A percentile compares a stretch with the other conserved stretches of the same genome.
Conservation (phyloP, 2,888 invertebrate species). For the Formica aserva region DNA sequence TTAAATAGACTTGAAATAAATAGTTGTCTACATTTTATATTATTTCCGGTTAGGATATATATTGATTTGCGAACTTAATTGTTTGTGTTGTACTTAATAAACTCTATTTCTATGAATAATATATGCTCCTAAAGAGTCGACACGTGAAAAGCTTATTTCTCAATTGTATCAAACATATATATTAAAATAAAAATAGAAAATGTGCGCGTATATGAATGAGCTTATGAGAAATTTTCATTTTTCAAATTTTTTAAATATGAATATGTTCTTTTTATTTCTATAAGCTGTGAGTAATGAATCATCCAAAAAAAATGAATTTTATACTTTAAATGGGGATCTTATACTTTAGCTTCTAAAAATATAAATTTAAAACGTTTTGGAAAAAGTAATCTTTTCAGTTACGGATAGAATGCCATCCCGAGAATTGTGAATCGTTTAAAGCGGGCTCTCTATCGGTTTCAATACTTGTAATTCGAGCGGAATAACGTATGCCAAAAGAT, state of each 20-base stretch:
- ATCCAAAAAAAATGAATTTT: neutral
- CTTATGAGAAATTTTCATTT: neutral
- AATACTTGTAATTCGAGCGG: conserved; percentile 28
- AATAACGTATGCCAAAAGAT: conserved; percentile 41
- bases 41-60: neutral
- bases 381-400: neutral
- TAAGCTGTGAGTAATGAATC: neutral
- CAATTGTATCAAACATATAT: neutral
- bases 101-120: neutral
- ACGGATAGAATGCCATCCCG: neutral
- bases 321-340: neutral
- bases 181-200: neutral
- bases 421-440: conserved; percentile 5
- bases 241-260: neutral
- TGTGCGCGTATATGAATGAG: neutral
- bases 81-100: too few relatives aligned
- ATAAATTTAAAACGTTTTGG: neutral
- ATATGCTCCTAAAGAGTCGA: neutral
- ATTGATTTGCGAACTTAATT: neutral
- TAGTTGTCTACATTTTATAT: neutral
- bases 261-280: neutral
- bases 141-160: neutral
- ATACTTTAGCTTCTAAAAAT: neutral
- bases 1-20: neutral
- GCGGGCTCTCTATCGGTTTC: neutral